Evolutionary conservation across 1,140 invertebrate genomes (phyloP), one percentile per base, ranked within the genome.

Genomic region (Amphibalanus amphitrite): DNA sequence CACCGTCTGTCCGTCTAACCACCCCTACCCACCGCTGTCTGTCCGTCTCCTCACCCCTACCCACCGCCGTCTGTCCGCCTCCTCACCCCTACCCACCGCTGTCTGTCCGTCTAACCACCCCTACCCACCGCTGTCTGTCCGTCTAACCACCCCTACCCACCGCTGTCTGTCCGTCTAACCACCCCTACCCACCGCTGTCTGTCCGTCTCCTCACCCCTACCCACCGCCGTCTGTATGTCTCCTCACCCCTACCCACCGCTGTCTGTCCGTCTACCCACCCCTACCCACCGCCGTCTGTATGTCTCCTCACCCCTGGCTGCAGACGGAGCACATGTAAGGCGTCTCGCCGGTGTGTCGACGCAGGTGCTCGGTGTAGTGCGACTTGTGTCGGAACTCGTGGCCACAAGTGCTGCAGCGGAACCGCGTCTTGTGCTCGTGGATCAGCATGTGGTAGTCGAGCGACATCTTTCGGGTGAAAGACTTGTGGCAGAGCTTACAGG

Each of bases 381-480:
- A 87, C 3, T 86, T 86, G 78, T 88, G 86, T 47, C 86, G 80
- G 71, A 88, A 88, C 75, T 86, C 85, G 29, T 86, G 81, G 0
- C 83, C 84, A 77, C 86, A 88, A 75, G 86, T 85, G 20, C 79
- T 78, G 72, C 86, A 88, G 0, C 83, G 85, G 75, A 88, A 88
- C 28, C 86, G 80, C 17, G 85, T 87, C 76, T 85, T 83, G 79
- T 87, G 87, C 74, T 84, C 82, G 76, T 88, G 86, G 74, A 87
- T 88, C 64, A 88, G 75, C 83, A 86, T 85, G 75, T 88, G 86
- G 76, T 88, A 88, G 72, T 88, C 87, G 25, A 88, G 80, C 69
- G 85, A 86, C 76, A 88, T 86, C 71, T 87, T 83, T 38, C 86
- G 77, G 0, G 86, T 88, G 75, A 88, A 88, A 59, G 86, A 85